Base-by-base conservation (phyloP, 2,888 invertebrate species). In the Sphaeridia pumilis region DNA sequence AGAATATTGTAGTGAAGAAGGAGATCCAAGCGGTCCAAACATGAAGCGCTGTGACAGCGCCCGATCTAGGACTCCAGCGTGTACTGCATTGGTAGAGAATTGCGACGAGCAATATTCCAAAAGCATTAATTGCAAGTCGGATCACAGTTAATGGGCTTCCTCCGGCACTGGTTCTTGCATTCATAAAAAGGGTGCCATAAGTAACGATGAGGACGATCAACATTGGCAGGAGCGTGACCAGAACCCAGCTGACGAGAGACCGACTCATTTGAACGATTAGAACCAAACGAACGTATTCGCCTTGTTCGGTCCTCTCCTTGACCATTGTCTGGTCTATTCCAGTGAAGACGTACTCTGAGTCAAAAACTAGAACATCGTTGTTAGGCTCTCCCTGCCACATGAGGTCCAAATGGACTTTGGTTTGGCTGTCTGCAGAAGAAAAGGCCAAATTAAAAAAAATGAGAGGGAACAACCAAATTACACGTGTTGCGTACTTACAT, bases 371-470 rank as follows among this genome's bases (percentile, higher is more conserved):
- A 26, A 58, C 41, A 26, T 60, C 38, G 4, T 59, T 49, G 24
- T 54, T 52, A 1, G 58, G 46, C n/a, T 54, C 52, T 14, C 61
- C 63, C 31, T 63, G 56, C 63, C 63, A 63, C 17, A 61, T 49
- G 10, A 63, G 28, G 14, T 46, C 41, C 21, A 63, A 42, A 38
- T 63, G 60, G 38, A 63, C 49, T 5, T 51, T 47, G 3, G 58
- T 55, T 45, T 63, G 58, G 24, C 56, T 58, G 55, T 51, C 63
- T 63, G 41, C n/a, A 47, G 41, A 28, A 21, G 24, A 46, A 44
- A 5, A 36, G 24, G 36, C 43, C 17, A 24, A 48, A 24, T 17
- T 21, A 26, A 45, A 25, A 42, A n/a, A n/a, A n/a, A n/a, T n/a
- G n/a, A n/a, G n/a, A 34, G 17, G 10, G 21, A 3, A 14, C 24